Percentiles rank a stretch among this genome's conserved stretches.
phyloP scores from a whole-genome alignment of 2,113 vertebrate species.

The Oncorhynchus kisutch region DNA sequence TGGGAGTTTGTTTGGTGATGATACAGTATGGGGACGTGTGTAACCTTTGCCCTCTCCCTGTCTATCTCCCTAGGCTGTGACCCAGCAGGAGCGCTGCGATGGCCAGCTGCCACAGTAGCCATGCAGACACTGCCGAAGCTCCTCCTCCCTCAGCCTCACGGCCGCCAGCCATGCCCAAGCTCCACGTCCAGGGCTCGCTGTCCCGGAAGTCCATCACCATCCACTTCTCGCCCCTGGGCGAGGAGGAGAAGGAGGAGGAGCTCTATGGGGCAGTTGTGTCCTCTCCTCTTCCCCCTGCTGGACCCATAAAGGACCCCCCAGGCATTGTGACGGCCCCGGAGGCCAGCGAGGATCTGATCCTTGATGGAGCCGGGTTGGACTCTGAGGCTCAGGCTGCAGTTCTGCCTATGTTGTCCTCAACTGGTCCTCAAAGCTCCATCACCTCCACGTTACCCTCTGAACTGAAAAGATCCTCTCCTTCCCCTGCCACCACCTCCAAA shows the following conservation, averaged over 20 bases:
- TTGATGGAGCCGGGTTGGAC: constrained; percentile 62
- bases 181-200: constrained; percentile 87
- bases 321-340: constrained; percentile 87
- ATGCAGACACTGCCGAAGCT: constrained; percentile 80
- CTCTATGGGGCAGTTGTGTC: constrained; percentile 57
- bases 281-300: constrained; percentile 50
- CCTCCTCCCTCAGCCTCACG: constrained; percentile 61
- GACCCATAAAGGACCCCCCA: constrained; percentile 79
- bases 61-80: constrained; percentile 71
- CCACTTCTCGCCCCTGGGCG: constrained; percentile 92
- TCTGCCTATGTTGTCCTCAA: constrained; percentile 67
- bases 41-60: constrained; percentile 3
- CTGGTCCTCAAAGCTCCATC: background rate
- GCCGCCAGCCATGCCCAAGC: constrained; percentile 79
- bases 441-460: background rate
- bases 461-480: background rate
- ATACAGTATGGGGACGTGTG: too few species aligned
- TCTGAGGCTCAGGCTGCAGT: constrained; percentile 60
- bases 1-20: too few species aligned
- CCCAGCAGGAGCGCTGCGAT: constrained; percentile 81
- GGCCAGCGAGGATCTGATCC: constrained; percentile 90
- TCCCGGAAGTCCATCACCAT: constrained; percentile 92
- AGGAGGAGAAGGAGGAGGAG: constrained; percentile 88
- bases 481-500: constrained; percentile 43
- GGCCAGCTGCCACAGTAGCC: constrained; percentile 87